Conservation (phyloP, 2,888 invertebrate genomes). For the Drosophila paracracens region DNA sequence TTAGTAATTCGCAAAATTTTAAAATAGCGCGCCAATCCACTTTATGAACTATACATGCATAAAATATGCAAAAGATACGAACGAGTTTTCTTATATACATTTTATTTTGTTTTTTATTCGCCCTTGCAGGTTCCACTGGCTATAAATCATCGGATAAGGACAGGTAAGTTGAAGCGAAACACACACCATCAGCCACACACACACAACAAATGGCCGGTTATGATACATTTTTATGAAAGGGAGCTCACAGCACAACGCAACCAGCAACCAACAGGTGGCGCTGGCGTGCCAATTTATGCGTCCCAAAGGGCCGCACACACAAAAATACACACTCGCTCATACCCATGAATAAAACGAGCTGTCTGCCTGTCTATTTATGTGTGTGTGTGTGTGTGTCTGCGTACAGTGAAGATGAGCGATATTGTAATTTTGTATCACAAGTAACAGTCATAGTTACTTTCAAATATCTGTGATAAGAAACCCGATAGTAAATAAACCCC, state of each 20-base stretch:
- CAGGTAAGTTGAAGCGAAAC: constrained; percentile 87
- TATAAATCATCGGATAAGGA: constrained; percentile 94
- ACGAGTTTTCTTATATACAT: constrained; percentile 46
- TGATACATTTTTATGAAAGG: constrained; percentile 64
- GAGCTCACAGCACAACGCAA: constrained; percentile 18
- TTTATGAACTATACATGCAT: constrained; percentile 3
- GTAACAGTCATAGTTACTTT: not conserved
- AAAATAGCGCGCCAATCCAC: constrained; percentile 25
- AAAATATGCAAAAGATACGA: constrained; percentile 13
- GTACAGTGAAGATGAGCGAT: not conserved
- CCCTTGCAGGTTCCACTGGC: constrained; percentile 90
- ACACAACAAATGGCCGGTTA: constrained; percentile 62
- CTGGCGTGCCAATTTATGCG: constrained; percentile 73
- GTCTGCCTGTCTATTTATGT: constrained; percentile 14
- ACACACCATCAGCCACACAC: constrained; percentile 32
- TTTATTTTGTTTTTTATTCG: constrained; percentile 40
- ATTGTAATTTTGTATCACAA: not conserved
- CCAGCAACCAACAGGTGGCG: constrained; percentile 73
- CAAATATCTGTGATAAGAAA: not conserved
- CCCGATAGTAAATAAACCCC: not conserved
- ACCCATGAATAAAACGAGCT: constrained; percentile 63
- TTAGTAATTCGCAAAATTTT: constrained; percentile 16
- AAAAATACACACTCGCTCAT: constrained; percentile 16
- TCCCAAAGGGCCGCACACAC: constrained; percentile 60
- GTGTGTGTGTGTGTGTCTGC: constrained; percentile 10